Percentiles rank a stretch among this genome's conserved stretches.
These are phyloP conservation scores for Cyclopterus lumpus DNA, from an alignment of 2,797 vertebrate genomes.

Conservation along the genomic window DNA sequence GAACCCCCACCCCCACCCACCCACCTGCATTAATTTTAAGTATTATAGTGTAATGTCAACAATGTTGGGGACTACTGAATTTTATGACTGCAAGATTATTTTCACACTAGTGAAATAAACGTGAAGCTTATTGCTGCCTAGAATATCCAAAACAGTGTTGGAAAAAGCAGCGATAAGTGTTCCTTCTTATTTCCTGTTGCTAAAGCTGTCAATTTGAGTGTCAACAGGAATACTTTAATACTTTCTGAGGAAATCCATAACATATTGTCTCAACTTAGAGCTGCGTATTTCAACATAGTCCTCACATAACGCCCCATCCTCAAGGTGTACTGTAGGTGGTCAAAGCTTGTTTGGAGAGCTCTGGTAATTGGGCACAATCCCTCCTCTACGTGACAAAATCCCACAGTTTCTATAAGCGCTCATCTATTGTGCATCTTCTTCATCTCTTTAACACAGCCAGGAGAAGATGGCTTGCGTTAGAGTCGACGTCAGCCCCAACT, in stretches of 20 bases:
- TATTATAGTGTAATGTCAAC: not conserved
- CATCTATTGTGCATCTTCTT: constrained; percentile 7
- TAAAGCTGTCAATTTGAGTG: not conserved
- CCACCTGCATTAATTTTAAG: constrained; percentile 1
- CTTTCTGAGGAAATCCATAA: not conserved
- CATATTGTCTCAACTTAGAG: not conserved
- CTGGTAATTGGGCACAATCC: not conserved
- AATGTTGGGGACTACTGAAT: not conserved
- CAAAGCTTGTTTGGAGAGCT: not conserved
- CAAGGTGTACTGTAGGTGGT: constrained; percentile 4
- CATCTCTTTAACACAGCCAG: constrained; percentile 83
- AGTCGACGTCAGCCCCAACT: constrained; percentile 88
- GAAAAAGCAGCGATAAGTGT: not conserved
- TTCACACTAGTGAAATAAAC: not conserved
- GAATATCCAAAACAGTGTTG: constrained; percentile 6
- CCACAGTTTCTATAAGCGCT: not conserved
- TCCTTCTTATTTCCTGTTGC: not conserved
- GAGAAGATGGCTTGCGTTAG: constrained; percentile 92
- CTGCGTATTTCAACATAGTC: constrained; percentile 27
- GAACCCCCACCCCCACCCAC: not conserved
- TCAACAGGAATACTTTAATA: not conserved
- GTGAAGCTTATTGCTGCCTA: not conserved
- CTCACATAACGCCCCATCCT: not conserved
- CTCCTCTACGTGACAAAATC: constrained; percentile 9
- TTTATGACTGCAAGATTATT: constrained; percentile 1